Conservation (phyloP, 2,888 invertebrate genomes). For the Cryptocheilus praepositus region DNA sequence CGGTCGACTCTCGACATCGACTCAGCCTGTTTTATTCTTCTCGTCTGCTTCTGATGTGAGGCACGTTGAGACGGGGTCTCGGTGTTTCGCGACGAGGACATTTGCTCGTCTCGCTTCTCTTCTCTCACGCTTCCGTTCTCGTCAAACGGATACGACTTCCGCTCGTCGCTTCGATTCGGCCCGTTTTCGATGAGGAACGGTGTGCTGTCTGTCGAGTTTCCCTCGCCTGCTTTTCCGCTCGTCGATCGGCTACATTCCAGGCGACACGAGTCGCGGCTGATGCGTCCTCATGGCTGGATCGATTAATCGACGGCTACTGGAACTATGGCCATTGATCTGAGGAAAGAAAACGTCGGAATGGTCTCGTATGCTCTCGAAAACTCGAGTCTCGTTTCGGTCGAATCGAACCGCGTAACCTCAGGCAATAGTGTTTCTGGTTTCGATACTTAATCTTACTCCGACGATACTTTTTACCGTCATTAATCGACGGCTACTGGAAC, state of each 20-base stretch:
- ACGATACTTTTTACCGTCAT: too few relatives aligned
- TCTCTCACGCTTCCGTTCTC: conserved; percentile 3
- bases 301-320: conserved; percentile 54
- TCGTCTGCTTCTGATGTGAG: conserved; percentile 15
- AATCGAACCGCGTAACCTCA: background rate
- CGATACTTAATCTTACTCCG: too few relatives aligned
- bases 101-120: background rate
- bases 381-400: background rate
- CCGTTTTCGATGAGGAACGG: background rate
- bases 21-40: conserved; percentile 2
- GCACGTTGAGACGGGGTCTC: conserved; percentile 18
- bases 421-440: conserved; percentile 8
- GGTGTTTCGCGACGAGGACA: conserved; percentile 5
- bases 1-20: background rate
- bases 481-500: conserved; percentile 53
- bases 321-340: conserved; percentile 68
- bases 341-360: conserved; percentile 51
- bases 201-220: conserved; percentile 4
- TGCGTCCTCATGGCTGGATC: conserved; percentile 57
- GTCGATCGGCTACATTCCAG: conserved; percentile 46
- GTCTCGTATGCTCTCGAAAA: background rate
- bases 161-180: background rate
- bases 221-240: background rate
- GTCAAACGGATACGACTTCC: background rate
- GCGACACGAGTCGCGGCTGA: conserved; percentile 56